phyloP scores from a whole-genome alignment of 2,888 invertebrate genomes.

The Formica aserva region DNA sequence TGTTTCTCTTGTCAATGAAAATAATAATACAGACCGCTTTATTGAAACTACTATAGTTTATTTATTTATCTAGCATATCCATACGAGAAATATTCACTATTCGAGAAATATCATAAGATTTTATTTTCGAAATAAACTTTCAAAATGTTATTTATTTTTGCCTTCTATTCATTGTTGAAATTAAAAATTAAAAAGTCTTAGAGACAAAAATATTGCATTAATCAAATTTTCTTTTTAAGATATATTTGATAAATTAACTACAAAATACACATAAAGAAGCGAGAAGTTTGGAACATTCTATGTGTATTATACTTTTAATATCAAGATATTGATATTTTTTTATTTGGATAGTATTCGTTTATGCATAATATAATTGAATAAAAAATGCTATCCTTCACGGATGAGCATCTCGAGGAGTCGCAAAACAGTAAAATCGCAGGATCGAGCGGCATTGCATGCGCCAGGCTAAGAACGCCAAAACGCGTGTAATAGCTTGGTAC shows the following conservation, averaged over 20 bases:
- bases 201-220: not conserved
- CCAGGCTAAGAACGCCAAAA: conserved; percentile 61
- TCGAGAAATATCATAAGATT: not conserved
- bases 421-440: conserved; percentile 2
- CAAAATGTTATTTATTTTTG: not conserved
- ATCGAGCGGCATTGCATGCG: not conserved
- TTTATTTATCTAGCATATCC: not conserved
- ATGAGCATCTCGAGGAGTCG: conserved; percentile 19
- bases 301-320: not conserved
- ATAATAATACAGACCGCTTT: not conserved
- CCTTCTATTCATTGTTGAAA: not conserved
- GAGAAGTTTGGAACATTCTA: not conserved
- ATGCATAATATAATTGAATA: not conserved
- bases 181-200: not conserved
- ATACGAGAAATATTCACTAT: not conserved
- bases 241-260: not conserved
- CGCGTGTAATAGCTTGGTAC: conserved; percentile 68
- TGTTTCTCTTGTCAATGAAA: not conserved
- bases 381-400: not conserved
- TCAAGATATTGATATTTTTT: not conserved
- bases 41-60: not conserved
- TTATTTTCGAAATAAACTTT: conserved; percentile 14
- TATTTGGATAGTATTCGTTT: not conserved
- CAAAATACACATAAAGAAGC: not conserved
- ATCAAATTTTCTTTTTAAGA: not conserved